These are phyloP conservation scores for Seira ritae DNA, from an alignment of 2,888 invertebrate genomes.

Conservation along the genomic window DNA sequence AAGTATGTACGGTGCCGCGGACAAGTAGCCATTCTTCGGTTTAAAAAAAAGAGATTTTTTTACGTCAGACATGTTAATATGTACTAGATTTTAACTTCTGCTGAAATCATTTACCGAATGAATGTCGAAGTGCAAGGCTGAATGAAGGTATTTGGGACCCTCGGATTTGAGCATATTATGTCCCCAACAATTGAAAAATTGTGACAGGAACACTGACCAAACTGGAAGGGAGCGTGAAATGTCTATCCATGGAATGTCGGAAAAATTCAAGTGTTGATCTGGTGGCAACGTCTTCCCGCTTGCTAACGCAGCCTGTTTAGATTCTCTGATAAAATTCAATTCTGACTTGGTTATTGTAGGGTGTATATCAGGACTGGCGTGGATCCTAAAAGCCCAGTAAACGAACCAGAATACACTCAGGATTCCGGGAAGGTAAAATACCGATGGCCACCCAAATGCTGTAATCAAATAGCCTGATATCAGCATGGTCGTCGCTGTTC, in stretches of 20 bases:
- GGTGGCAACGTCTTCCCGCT: background rate
- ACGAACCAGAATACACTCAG: slow-evolving; percentile 88
- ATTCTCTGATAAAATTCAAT: slow-evolving; percentile 78
- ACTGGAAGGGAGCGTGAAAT: slow-evolving; percentile 85
- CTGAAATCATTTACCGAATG: slow-evolving; percentile 80
- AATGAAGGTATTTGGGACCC: slow-evolving; percentile 88
- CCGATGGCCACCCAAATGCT: slow-evolving; percentile 89
- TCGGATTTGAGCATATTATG: slow-evolving; percentile 90
- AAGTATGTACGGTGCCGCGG: slow-evolving; percentile 73
- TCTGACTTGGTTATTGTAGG: slow-evolving; percentile 86
- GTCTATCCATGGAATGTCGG: slow-evolving; percentile 80
- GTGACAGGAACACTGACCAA: slow-evolving; percentile 89
- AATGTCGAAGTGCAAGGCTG: slow-evolving; percentile 87
- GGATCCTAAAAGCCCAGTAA: slow-evolving; percentile 85
- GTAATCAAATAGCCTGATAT: slow-evolving; percentile 90
- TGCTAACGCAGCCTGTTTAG: background rate
- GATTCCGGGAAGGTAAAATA: slow-evolving; percentile 90
- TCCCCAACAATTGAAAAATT: slow-evolving; percentile 89
- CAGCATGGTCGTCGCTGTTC: slow-evolving; percentile 90
- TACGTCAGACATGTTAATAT: no score
- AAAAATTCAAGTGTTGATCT: background rate
- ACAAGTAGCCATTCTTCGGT: slow-evolving; percentile 72
- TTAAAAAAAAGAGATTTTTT: no score
- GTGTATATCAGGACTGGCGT: slow-evolving; percentile 84
- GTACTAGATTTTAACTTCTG: background rate